These are phyloP conservation scores for Drosophila neocordata DNA, from an alignment of 1,140 invertebrate species.

Conservation along the genomic window DNA sequence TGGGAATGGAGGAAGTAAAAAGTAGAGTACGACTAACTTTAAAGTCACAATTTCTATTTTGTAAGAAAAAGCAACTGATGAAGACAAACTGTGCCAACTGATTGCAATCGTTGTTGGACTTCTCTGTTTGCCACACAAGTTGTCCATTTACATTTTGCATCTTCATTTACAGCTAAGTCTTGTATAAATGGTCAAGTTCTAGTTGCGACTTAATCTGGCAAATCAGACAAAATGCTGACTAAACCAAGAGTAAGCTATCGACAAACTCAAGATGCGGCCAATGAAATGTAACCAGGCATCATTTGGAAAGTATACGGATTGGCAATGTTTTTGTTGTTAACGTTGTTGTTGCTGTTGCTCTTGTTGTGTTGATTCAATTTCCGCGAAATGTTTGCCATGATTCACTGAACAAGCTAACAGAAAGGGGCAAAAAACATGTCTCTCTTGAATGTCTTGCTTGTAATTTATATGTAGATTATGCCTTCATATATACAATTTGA, in stretches of 20 bases:
- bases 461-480: conserved; percentile 74
- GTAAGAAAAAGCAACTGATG: conserved; percentile 54
- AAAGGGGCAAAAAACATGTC: conserved; percentile 5
- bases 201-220: conserved; percentile 34
- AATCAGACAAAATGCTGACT: conserved; percentile 59
- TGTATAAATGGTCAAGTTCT: conserved; percentile 40
- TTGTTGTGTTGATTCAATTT: conserved; percentile 58
- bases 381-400: conserved; percentile 72
- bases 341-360: conserved; percentile 14
- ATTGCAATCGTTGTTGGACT: conserved; percentile 61
- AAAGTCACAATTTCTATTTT: conserved; percentile 46
- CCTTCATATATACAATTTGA: conserved; percentile 64
- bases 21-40: conserved; percentile 33
- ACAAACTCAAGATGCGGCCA: conserved; percentile 45
- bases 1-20: conserved; percentile 25
- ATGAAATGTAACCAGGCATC: conserved; percentile 59
- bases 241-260: conserved; percentile 32
- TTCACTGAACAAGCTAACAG: conserved; percentile 63
- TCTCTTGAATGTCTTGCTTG: conserved; percentile 22
- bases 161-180: conserved; percentile 43
- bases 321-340: conserved; percentile 18
- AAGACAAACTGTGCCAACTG: conserved; percentile 71
- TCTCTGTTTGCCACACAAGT: conserved; percentile 59
- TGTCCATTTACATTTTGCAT: conserved; percentile 46
- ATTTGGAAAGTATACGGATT: conserved; percentile 59